A percentile compares a stretch with the other conserved stretches of the same genome.
phyloP scores from a whole-genome alignment of 2,888 invertebrate species.

The Trachelus tabidus region DNA sequence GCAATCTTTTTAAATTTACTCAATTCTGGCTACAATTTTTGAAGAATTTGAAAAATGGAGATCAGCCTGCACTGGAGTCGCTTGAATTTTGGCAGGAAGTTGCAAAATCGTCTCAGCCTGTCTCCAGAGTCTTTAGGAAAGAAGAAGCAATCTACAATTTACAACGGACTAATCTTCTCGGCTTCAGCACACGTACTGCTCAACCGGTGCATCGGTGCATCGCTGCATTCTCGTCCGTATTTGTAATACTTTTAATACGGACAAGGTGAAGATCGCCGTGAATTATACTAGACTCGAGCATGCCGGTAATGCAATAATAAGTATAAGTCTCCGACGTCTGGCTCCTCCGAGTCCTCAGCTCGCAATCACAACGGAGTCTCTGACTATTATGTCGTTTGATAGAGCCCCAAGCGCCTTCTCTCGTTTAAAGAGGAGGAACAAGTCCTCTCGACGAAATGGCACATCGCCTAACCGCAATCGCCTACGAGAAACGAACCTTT shows the following conservation, averaged over 20 bases:
- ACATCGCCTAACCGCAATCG: too few relatives aligned
- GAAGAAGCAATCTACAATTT: not conserved
- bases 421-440: not conserved
- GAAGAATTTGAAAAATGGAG: too few relatives aligned
- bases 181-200: too few relatives aligned
- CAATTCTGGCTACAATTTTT: not conserved
- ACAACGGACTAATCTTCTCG: too few relatives aligned
- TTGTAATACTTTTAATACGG: too few relatives aligned
- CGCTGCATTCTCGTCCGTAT: too few relatives aligned
- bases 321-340: slow-evolving; percentile 45
- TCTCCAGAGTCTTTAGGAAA: not conserved
- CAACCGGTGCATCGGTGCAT: too few relatives aligned
- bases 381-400: slow-evolving; percentile 20
- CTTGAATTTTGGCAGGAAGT: not conserved
- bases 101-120: not conserved
- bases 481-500: too few relatives aligned
- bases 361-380: slow-evolving; percentile 20
- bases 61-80: too few relatives aligned
- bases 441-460: too few relatives aligned
- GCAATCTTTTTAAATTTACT: not conserved
- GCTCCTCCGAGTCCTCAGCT: not conserved
- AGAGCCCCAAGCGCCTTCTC: slow-evolving; percentile 12
- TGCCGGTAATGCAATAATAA: slow-evolving; percentile 58
- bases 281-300: slow-evolving; percentile 19
- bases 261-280: not conserved